A percentile compares a stretch with the other conserved stretches of the same genome.
Evolutionary conservation across 2,888 invertebrate genomes (phyloP).

Genomic region (Osmoderma eremita): DNA sequence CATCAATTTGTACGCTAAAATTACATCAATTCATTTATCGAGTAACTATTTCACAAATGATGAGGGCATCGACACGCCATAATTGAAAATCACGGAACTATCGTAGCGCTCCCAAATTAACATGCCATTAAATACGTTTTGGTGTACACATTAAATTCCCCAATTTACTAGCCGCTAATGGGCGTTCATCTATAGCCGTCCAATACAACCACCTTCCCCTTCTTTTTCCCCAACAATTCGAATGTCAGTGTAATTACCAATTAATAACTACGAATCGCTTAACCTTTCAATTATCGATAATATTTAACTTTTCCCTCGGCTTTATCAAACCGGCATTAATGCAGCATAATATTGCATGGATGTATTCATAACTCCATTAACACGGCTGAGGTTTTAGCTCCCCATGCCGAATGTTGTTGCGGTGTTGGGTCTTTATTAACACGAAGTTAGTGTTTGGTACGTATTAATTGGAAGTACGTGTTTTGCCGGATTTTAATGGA

Average conservation of each 20-base stretch:
- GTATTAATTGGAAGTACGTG: too few relatives aligned
- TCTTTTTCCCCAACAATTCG: too few relatives aligned
- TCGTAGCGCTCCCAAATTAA: constrained; percentile 1
- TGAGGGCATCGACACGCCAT: not conserved
- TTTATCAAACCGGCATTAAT: not conserved
- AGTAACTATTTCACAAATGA: too few relatives aligned
- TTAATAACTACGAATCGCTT: not conserved
- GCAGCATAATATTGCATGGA: not conserved
- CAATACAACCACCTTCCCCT: not conserved
- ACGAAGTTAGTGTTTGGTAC: too few relatives aligned
- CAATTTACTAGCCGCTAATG: constrained; percentile 9
- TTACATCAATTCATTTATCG: too few relatives aligned
- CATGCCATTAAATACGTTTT: constrained; percentile 12
- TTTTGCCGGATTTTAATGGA: too few relatives aligned
- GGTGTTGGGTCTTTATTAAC: too few relatives aligned
- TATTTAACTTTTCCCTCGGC: not conserved
- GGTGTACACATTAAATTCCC: constrained; percentile 8
- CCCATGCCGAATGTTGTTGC: too few relatives aligned
- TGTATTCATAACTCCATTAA: not conserved
- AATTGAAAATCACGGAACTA: constrained; percentile 1
- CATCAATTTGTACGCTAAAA: too few relatives aligned
- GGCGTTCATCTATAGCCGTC: not conserved
- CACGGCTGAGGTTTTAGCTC: too few relatives aligned
- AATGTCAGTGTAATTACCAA: too few relatives aligned
- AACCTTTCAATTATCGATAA: constrained; percentile 11